These are phyloP conservation scores for Phrynocephalus versicolor DNA, from an alignment of 2,113 vertebrate species.

Conservation along the genomic window DNA sequence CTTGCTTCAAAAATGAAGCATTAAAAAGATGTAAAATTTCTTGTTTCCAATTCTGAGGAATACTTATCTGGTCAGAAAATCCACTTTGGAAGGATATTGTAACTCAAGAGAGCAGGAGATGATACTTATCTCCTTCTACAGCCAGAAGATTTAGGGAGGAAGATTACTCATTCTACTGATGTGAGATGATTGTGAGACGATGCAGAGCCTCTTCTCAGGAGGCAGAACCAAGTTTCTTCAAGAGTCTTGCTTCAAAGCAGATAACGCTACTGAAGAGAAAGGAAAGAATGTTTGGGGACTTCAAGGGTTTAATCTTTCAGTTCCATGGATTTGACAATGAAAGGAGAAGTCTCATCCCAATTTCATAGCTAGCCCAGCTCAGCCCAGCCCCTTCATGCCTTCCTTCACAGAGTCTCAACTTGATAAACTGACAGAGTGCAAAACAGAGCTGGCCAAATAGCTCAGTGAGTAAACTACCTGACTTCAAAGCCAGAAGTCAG, in stretches of 20 bases:
- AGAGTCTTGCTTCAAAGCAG: background rate
- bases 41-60: too few species aligned
- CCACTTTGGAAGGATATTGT: too few species aligned
- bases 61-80: too few species aligned
- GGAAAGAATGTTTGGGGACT: background rate
- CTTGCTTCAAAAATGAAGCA: slow-evolving; percentile 2
- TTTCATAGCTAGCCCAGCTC: background rate
- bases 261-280: background rate
- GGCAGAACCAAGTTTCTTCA: background rate
- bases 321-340: background rate
- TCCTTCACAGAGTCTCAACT: background rate
- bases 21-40: background rate
- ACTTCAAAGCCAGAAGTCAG: too few species aligned
- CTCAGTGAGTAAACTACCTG: too few species aligned
- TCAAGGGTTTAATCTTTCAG: background rate
- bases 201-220: background rate
- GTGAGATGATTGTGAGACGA: background rate
- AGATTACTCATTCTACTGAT: too few species aligned
- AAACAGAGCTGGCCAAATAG: too few species aligned
- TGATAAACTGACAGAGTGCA: background rate
- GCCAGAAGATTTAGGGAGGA: too few species aligned
- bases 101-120: too few species aligned
- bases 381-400: background rate
- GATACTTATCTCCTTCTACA: too few species aligned
- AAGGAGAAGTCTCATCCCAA: too few species aligned